Evolutionary conservation across 2,797 vertebrate genomes (phyloP).

Genomic region (Alosa sapidissima): DNA sequence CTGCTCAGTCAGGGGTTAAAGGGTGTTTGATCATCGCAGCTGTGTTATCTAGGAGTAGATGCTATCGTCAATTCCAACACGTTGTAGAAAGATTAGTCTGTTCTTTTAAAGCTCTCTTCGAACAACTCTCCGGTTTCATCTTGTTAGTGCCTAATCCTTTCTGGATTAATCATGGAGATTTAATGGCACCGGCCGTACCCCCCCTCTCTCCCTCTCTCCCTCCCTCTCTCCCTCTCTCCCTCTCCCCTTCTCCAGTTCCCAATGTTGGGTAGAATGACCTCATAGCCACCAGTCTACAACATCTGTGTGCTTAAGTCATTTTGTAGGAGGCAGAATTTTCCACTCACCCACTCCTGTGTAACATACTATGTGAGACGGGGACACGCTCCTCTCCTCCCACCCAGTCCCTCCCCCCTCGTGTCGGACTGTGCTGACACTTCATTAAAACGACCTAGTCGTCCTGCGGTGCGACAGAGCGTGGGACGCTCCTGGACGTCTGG

Average conservation of each 20-base stretch:
- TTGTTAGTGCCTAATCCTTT: neutral
- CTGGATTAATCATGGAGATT: neutral
- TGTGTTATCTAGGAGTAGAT: neutral
- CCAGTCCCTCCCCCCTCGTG: too few relatives aligned
- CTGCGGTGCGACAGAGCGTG: neutral
- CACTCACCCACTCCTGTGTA: neutral
- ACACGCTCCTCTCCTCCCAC: neutral
- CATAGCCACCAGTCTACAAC: neutral
- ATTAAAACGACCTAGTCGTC: neutral
- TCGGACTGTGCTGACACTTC: neutral
- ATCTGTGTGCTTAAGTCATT: neutral
- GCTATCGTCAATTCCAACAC: neutral
- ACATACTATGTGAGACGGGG: too few relatives aligned
- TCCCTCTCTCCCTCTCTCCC: neutral
- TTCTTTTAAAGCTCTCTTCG: neutral
- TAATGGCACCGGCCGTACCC: neutral
- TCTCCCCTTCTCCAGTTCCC: neutral
- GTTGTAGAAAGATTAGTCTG: neutral
- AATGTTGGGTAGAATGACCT: neutral
- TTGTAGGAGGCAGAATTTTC: neutral
- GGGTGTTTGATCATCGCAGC: neutral
- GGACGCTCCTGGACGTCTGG: neutral
- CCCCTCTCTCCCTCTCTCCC: neutral
- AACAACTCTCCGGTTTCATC: constrained; percentile 1
- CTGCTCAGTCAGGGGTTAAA: neutral